Percentiles rank a stretch among this genome's conserved stretches.
Evolutionary conservation across 1,140 invertebrate species (phyloP).

Genomic region (Trachelipus rathkii): DNA sequence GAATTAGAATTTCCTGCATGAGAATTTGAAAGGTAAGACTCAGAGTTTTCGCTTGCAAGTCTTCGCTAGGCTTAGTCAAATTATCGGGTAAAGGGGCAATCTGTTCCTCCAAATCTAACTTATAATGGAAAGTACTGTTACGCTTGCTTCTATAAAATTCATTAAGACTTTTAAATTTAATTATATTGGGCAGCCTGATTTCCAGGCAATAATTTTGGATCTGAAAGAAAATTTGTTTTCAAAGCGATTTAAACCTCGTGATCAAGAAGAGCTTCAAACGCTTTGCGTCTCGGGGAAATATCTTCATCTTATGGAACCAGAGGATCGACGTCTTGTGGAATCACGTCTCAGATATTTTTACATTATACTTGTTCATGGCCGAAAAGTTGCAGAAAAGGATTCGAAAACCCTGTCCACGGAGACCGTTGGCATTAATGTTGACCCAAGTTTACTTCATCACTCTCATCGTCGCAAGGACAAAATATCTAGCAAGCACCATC

Average conservation of each 20-base stretch:
- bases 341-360: background rate
- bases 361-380: background rate
- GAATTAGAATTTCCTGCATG: too few species aligned
- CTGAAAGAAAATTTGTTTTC: background rate
- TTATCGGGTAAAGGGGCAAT: too few species aligned
- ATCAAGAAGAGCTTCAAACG: background rate
- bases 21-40: too few species aligned
- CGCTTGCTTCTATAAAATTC: too few species aligned
- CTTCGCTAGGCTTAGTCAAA: too few species aligned
- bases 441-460: background rate
- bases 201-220: background rate
- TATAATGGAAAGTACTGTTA: too few species aligned
- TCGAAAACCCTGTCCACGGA: background rate
- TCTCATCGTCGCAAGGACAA: background rate
- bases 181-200: background rate
- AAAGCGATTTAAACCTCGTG: background rate
- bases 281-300: background rate
- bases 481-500: too few species aligned
- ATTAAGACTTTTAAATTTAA: too few species aligned
- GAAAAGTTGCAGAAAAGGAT: background rate
- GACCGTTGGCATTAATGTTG: background rate
- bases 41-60: too few species aligned
- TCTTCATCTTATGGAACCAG: background rate
- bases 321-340: background rate
- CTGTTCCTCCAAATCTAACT: too few species aligned